Percentiles rank a stretch among this genome's conserved stretches.
Conservation (phyloP, 2,113 vertebrate genomes). For the Rhinogobius similis region DNA sequence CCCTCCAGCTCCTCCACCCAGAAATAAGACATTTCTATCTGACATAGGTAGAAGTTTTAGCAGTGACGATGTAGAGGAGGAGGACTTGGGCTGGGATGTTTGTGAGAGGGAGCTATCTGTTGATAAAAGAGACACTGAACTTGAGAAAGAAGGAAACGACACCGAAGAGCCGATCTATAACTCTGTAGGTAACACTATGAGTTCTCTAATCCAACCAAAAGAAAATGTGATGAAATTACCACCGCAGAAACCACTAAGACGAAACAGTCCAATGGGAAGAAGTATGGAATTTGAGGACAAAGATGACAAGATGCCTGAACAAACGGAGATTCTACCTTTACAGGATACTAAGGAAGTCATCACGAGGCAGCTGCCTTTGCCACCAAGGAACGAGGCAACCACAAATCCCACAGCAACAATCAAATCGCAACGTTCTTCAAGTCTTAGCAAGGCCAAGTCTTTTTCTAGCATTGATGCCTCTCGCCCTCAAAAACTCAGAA, state of each 20-base stretch:
- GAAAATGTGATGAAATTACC: conserved; percentile 63
- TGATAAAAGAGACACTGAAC: conserved; percentile 45
- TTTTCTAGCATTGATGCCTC: conserved; percentile 84
- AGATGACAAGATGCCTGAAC: conserved; percentile 5
- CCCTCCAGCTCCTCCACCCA: conserved; percentile 61
- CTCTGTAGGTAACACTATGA: conserved; percentile 67
- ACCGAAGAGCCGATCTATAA: conserved; percentile 40
- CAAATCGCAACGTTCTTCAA: conserved; percentile 41
- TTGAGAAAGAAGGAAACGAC: conserved; percentile 30
- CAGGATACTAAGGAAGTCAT: conserved; percentile 14
- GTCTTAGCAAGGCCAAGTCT: conserved; percentile 85
- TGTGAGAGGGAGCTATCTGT: conserved; percentile 49
- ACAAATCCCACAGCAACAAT: conserved; percentile 73
- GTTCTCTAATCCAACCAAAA: conserved; percentile 72
- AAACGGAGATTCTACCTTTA: background rate
- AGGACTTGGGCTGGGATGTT: conserved; percentile 47
- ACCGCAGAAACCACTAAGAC: conserved; percentile 85
- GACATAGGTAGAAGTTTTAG: conserved; percentile 34
- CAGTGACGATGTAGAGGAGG: conserved; percentile 42
- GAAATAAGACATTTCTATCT: conserved; percentile 56
- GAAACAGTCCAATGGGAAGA: conserved; percentile 51
- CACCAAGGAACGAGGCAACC: conserved; percentile 69
- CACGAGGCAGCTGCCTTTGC: conserved; percentile 37
- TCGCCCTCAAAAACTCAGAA: conserved; percentile 80
- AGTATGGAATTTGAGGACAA: conserved; percentile 21